Conservation (phyloP, 2,797 vertebrate genomes). For the Neosilurus hyrtlii region DNA sequence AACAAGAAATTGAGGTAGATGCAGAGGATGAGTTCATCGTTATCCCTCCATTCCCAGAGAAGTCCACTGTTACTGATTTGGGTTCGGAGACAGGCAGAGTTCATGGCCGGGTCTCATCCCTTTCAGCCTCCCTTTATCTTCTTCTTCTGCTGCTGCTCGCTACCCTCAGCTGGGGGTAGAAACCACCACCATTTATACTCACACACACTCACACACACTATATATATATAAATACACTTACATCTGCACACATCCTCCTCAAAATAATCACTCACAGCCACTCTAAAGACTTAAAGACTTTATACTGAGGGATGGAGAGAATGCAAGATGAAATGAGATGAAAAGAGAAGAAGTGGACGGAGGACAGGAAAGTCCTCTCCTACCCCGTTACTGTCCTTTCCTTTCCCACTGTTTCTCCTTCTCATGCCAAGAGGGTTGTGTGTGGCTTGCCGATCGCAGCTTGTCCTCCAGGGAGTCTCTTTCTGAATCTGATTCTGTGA, state of each 20-base stretch:
- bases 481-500: constrained; percentile 31
- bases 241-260: constrained; percentile 39
- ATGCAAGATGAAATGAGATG: constrained; percentile 29
- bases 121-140: constrained; percentile 52
- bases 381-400: constrained; percentile 37
- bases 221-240: constrained; percentile 15
- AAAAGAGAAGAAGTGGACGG: constrained; percentile 36
- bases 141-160: constrained; percentile 60
- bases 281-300: constrained; percentile 38
- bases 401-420: constrained; percentile 43
- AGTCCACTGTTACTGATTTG: constrained; percentile 71
- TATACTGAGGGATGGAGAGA: constrained; percentile 48
- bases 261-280: constrained; percentile 46
- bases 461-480: constrained; percentile 40
- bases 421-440: constrained; percentile 26
- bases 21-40: constrained; percentile 66
- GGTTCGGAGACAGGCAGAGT: constrained; percentile 64
- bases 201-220: constrained; percentile 41
- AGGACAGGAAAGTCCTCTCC: constrained; percentile 41
- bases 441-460: constrained; percentile 29
- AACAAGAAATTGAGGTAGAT: constrained; percentile 55
- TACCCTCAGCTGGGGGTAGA: constrained; percentile 65
- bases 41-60: constrained; percentile 73
- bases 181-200: constrained; percentile 29
- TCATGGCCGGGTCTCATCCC: constrained; percentile 37